A percentile compares a stretch with the other conserved stretches of the same genome.
phyloP scores from a whole-genome alignment of 2,888 invertebrate species.

The Smittia aterrima region DNA sequence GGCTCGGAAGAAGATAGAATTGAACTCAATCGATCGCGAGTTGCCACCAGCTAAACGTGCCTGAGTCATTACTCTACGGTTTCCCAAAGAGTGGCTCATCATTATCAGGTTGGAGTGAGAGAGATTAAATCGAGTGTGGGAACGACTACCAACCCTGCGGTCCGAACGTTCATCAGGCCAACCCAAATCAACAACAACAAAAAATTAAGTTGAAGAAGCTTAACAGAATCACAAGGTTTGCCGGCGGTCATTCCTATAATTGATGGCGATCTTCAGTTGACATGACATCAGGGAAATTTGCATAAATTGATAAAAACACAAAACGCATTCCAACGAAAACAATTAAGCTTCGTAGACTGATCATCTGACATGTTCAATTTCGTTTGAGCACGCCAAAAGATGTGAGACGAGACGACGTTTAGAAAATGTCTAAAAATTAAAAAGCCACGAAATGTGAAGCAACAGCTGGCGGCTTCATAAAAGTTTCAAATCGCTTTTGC shows the following conservation, averaged over 20 bases:
- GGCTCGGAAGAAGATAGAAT: neutral
- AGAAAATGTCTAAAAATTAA: slow-evolving; percentile 12
- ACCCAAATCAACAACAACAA: neutral
- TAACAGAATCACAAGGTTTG: neutral
- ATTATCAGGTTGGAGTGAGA: slow-evolving; percentile 18
- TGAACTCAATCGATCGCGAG: slow-evolving; percentile 21
- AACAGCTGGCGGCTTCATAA: slow-evolving; percentile 27
- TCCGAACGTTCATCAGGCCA: neutral
- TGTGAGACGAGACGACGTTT: neutral
- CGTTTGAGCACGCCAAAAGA: neutral
- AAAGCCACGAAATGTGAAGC: neutral
- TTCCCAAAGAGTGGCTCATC: neutral
- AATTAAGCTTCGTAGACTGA: neutral
- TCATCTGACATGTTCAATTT: neutral
- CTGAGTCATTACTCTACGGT: slow-evolving; percentile 31
- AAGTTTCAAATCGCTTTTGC: neutral
- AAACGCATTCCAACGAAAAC: neutral
- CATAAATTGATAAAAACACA: slow-evolving; percentile 4
- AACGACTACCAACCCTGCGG: neutral
- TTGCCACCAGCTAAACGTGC: slow-evolving; percentile 34
- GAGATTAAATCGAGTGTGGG: slow-evolving; percentile 20
- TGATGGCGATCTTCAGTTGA: neutral
- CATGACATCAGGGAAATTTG: neutral
- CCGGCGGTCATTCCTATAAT: neutral
- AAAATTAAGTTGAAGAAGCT: neutral